Base-by-base conservation (phyloP, 2,113 vertebrate species). In the Indri indri region DNA sequence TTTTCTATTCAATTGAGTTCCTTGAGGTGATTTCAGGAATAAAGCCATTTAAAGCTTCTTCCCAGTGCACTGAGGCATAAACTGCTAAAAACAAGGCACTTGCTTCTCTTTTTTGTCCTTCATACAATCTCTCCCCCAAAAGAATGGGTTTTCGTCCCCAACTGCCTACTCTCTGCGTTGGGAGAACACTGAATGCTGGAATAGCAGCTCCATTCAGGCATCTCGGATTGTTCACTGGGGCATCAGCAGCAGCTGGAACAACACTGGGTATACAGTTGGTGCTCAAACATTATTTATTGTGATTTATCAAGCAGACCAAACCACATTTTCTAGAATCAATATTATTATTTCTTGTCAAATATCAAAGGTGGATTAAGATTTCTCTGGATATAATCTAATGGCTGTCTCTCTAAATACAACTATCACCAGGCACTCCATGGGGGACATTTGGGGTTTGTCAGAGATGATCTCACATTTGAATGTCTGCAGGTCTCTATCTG, bases 1-100 rank as follows among this genome's bases (percentile, higher is more conserved):
- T 65, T 71, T 61, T 80, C 61, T 63, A 71, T 85, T 90, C 59
- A 95, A 37, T 17, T 85, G 85, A 95, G 90, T 92, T 94, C 40
- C 85, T 97, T 94, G 59, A 84, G 83, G 81, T 14, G 40, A 9
- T 71, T 94, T 95, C 45, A 52, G 32, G 16, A 85, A 88, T n/a
- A 73, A 94, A 90, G n/a, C 1, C 68, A 88, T 68, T 40, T 30
- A 70, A 18, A 76, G 84, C 40, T 81, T 63, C 70, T 84, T 76
- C 42, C 45, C 54, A 47, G 63, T 42, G 86, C 85, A 59, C 25
- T 81, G 74, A 85, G 88, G 76, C 50, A 87, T 79, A 68, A 63
- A 83, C 40, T 65, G 7, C 34, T 87, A 42, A 82, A 82, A 87
- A 86, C 34, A 68, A 73, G 54, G 63, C 37, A 16, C 32, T 92